A percentile compares a stretch with the other conserved stretches of the same genome.
Evolutionary conservation across 2,888 invertebrate genomes (phyloP).

Genomic region (Tuberolachnus salignus): DNA sequence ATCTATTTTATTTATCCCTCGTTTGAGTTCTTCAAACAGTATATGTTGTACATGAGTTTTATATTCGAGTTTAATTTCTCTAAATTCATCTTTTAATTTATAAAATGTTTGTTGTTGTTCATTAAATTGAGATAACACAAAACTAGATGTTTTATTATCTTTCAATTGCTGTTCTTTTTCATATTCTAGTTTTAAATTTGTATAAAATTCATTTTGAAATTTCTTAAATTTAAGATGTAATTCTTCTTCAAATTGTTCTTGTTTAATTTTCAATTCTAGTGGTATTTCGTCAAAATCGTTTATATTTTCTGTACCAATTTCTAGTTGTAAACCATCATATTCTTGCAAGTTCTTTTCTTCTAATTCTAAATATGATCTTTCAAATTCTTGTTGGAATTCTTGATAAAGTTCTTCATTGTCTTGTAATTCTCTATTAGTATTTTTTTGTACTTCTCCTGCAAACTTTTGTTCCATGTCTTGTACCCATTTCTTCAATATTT

Average conservation of each 20-base stretch:
- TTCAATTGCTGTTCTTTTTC: slow-evolving; percentile 23
- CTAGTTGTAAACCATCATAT: not conserved
- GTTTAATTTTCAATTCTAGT: slow-evolving; percentile 19
- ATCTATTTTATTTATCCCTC: not conserved
- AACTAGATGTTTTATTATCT: slow-evolving; percentile 4
- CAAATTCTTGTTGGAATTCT: not conserved
- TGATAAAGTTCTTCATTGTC: not conserved
- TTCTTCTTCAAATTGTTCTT: slow-evolving; percentile 24
- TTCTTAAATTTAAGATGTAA: slow-evolving; percentile 16
- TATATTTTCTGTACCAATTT: slow-evolving; percentile 8
- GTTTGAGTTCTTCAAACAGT: slow-evolving; percentile 17
- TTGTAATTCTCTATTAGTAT: not conserved
- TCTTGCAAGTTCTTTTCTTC: not conserved
- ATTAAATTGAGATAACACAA: not conserved
- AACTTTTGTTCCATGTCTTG: not conserved
- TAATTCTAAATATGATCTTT: not conserved
- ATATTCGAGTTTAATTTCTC: slow-evolving; percentile 22
- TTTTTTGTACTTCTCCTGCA: not conserved
- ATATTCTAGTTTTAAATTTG: slow-evolving; percentile 28
- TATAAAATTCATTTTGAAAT: slow-evolving; percentile 29
- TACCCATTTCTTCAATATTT: not conserved
- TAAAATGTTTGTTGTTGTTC: slow-evolving; percentile 26
- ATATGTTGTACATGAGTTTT: slow-evolving; percentile 23
- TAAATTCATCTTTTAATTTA: slow-evolving; percentile 16
- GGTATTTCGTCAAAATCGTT: slow-evolving; percentile 24